Evolutionary conservation across 2,797 vertebrate genomes (phyloP), one percentile per base, ranked within the genome.

Genomic region (Syngnathus rostellatus): DNA sequence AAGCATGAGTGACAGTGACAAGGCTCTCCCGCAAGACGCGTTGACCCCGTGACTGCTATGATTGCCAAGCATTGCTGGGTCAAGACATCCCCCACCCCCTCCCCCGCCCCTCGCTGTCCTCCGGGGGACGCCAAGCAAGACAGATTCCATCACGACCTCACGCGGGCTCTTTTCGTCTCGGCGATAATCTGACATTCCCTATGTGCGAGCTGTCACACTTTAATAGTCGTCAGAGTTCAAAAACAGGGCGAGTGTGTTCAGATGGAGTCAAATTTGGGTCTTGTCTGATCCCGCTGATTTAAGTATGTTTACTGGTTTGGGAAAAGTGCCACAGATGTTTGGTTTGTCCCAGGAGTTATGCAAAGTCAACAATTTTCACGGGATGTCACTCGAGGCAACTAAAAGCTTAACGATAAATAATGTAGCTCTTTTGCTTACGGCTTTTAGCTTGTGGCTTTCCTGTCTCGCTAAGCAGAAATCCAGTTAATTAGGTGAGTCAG

Each of bases 151-250:
- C n/a, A 61, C 39, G 19, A 61, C 59, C 59, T 61, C 21, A 16
- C 40, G 16, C 21, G 9, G 16, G 10, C 60, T 8, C 12, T 17
- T 62, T 4, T 43, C 25, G 12, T 37, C 55, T 17, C 25, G 37
- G 60, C 9, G 8, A 16, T 25, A 23, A 45, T 45, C 14, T 25
- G 11, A 62, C 40, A 16, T 41, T 43, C 39, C n/a, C 59, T 21
- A 61, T 41, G 39, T 5, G 59, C 58, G 5, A 60, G 58, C 58
- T 60, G 58, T 60, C 58, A 60, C 55, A 8, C 25, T 57, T 57
- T 57, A 1, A 37, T 57, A 17, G 25, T 16, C 31, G 55, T 38
- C 55, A 37, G 25, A 57, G 55, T 57, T 57, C 55, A 8, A 17
- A 38, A 57, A 7, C 1, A 10, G 31, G 55, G 14, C 55, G 10